phyloP scores from a whole-genome alignment of 2,888 invertebrate species.

The Drosophila fungiperda region DNA sequence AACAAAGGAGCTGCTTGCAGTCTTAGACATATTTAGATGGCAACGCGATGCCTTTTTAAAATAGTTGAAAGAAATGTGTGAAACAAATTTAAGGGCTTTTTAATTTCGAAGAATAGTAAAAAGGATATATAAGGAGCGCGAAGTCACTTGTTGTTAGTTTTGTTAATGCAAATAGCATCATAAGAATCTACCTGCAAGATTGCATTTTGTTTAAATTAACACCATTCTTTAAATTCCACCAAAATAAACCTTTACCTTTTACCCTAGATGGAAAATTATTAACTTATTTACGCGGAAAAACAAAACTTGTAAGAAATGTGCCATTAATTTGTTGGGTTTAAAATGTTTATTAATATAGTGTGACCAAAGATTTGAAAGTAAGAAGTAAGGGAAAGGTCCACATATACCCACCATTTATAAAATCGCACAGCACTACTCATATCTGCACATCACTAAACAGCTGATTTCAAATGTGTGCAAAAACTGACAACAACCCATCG shows the following conservation, averaged over 20 bases:
- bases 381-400: background rate
- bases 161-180: background rate
- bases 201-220: background rate
- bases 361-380: constrained; percentile 22
- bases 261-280: background rate
- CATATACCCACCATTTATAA: background rate
- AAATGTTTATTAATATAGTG: constrained; percentile 11
- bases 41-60: background rate
- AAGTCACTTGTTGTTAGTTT: background rate
- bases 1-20: constrained; percentile 17
- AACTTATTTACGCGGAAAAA: background rate
- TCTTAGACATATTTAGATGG: constrained; percentile 31
- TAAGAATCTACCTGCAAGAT: background rate
- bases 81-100: background rate
- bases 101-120: background rate
- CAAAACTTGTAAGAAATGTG: constrained; percentile 35
- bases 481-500: background rate
- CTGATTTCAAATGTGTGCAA: background rate
- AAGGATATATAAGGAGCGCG: background rate
- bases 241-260: background rate
- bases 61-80: background rate
- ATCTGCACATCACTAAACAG: background rate
- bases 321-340: background rate
- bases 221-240: background rate
- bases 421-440: background rate